A percentile compares a stretch with the other conserved stretches of the same genome.
These are phyloP conservation scores for Phymastichus coffea DNA, from an alignment of 1,140 invertebrate genomes.

Conservation along the genomic window DNA sequence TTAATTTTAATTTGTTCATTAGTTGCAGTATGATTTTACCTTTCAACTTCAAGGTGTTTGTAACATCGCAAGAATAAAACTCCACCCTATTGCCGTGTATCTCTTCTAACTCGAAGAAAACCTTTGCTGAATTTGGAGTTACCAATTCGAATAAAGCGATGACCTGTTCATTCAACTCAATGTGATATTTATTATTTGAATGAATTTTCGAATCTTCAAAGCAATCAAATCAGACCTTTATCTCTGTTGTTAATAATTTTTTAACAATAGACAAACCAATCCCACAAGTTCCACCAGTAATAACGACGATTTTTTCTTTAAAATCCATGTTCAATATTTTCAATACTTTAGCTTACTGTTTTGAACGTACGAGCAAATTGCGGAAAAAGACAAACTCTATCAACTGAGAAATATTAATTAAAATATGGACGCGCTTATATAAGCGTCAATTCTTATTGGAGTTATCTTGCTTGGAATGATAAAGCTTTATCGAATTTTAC, in stretches of 20 bases:
- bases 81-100: constrained; percentile 34
- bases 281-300: constrained; percentile 50
- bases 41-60: neutral
- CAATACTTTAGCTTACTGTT: no score
- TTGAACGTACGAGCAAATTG: no score
- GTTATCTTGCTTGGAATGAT: no score
- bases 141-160: neutral
- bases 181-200: no score
- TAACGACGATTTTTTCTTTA: constrained; percentile 39
- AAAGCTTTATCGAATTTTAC: no score
- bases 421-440: no score
- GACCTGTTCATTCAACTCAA: no score
- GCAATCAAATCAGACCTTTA: neutral
- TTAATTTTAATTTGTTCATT: neutral
- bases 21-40: neutral
- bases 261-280: constrained; percentile 25
- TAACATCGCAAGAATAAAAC: constrained; percentile 46
- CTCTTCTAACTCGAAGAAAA: constrained; percentile 30
- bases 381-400: no score
- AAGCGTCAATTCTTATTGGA: no score
- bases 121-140: neutral
- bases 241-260: neutral
- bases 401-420: no score
- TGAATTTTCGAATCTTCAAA: neutral
- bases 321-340: constrained; percentile 25